Conservation (phyloP, 2,888 invertebrate genomes). For the Cheilosia variabilis region DNA sequence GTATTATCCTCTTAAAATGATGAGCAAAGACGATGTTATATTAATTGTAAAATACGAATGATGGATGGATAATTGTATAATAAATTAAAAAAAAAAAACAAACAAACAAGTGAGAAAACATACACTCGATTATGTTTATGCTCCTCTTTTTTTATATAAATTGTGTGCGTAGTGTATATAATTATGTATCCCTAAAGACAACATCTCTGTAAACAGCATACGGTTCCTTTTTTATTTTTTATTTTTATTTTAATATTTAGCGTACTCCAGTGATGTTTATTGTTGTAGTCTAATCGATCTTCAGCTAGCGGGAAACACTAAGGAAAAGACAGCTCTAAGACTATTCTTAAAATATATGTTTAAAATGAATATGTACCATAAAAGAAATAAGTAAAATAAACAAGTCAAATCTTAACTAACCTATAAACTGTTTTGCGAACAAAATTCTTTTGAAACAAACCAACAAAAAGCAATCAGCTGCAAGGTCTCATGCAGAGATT, state of each 20-base stretch:
- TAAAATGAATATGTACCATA: constrained; percentile 25
- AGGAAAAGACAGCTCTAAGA: constrained; percentile 18
- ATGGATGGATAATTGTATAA: constrained; percentile 49
- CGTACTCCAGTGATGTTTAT: not conserved
- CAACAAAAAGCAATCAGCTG: no score
- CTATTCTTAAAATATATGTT: constrained; percentile 22
- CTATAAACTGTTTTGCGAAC: not conserved
- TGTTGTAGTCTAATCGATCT: constrained; percentile 23
- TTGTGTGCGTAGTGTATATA: constrained; percentile 44
- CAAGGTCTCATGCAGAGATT: no score
- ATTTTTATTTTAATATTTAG: not conserved
- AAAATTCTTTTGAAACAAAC: no score
- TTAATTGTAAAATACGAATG: constrained; percentile 62
- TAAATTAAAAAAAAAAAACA: constrained; percentile 31
- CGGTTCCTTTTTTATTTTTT: constrained; percentile 13
- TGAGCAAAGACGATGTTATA: constrained; percentile 63
- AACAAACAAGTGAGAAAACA: constrained; percentile 14
- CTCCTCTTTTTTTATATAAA: constrained; percentile 27
- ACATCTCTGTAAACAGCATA: constrained; percentile 12
- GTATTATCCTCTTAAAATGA: constrained; percentile 68
- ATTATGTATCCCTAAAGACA: constrained; percentile 19
- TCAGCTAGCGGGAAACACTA: constrained; percentile 10
- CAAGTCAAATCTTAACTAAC: constrained; percentile 17
- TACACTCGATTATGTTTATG: constrained; percentile 15
- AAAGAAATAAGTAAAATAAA: constrained; percentile 34